Evolutionary conservation across 2,888 invertebrate genomes (phyloP).

Genomic region (Gisinianus flammeolus): DNA sequence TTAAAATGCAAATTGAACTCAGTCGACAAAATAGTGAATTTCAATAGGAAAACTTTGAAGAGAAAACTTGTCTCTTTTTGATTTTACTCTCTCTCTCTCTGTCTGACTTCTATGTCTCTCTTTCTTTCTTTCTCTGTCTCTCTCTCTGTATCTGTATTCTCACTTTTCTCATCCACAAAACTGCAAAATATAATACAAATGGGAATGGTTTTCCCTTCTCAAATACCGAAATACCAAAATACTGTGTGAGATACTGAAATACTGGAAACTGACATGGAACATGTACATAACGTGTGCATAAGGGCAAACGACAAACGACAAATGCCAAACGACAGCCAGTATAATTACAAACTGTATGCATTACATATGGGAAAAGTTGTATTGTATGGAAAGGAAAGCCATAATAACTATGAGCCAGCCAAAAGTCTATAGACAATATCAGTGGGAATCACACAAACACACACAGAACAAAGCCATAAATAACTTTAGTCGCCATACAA

Average conservation of each 20-base stretch:
- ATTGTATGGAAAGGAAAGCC: not conserved
- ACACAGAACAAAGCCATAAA: slow-evolving; percentile 44
- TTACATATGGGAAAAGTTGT: no score
- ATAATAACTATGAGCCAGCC: not conserved
- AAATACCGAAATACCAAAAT: no score
- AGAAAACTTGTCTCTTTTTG: not conserved
- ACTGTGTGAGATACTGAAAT: no score
- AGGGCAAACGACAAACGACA: no score
- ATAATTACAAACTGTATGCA: no score
- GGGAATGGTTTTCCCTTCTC: no score
- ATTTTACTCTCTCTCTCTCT: not conserved
- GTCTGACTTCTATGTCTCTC: not conserved
- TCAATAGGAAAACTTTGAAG: slow-evolving; percentile 27
- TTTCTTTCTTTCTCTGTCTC: slow-evolving; percentile 1
- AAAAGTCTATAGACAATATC: slow-evolving; percentile 21
- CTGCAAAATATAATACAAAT: not conserved
- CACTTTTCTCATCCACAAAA: not conserved
- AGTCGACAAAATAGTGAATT: slow-evolving; percentile 37
- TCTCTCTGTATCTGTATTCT: not conserved
- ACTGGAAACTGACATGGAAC: no score
- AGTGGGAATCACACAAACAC: slow-evolving; percentile 35
- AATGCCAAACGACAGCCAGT: no score
- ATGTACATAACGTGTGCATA: no score
- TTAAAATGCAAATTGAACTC: slow-evolving; percentile 48
- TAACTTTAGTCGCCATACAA: slow-evolving; percentile 43